Evolutionary conservation across 2,113 vertebrate genomes (phyloP), one percentile per base, ranked within the genome.

Genomic region (Ciconia boyciana): DNA sequence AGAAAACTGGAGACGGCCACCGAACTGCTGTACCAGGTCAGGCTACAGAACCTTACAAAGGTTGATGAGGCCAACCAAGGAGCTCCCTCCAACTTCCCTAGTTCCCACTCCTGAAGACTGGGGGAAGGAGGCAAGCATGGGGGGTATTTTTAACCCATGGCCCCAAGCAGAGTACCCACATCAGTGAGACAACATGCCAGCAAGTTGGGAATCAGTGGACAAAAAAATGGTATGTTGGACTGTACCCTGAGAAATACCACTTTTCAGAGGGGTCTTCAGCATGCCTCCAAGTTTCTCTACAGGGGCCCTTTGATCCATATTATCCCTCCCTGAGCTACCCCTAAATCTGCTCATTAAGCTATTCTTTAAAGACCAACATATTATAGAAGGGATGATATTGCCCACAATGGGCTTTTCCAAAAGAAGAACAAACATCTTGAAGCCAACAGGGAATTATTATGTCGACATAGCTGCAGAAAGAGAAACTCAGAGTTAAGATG

Each of bases 71-170:
- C 13, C 24, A 61, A 17, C 11, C 43, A 41, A 64, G 83, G 32
- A 44, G 26, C 31, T 65, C 26, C 16, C 52, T 89, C 57, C 52
- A 66, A 28, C 20, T 13, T 19, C 43, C 74, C 60, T 25, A 7
- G 5, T 49, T 28, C 28, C 57, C 28, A 4, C 6, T 36, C 21
- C 49, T 32, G 64, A 39, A 31, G 29, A 3, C 8, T 21, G 31
- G 36, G 57, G 20, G 39, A 54, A n/a, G 46, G 46, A 77, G 49
- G 14, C 17, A 9, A 15, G 21, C 12, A 2, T 0, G 2, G 13
- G 11, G 16, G 66, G 6, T 11, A 39, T 46, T 51, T 62, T 58
- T 51, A 49, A 86, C 3, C 22, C 51, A 3, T 0, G 24, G 46
- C 20, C 39, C 41, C 72, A 46, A 24, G 82, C 54, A 74, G 41